Evolutionary conservation across 2,888 invertebrate genomes (phyloP).

Genomic region (Ichneumoninae sp.): DNA sequence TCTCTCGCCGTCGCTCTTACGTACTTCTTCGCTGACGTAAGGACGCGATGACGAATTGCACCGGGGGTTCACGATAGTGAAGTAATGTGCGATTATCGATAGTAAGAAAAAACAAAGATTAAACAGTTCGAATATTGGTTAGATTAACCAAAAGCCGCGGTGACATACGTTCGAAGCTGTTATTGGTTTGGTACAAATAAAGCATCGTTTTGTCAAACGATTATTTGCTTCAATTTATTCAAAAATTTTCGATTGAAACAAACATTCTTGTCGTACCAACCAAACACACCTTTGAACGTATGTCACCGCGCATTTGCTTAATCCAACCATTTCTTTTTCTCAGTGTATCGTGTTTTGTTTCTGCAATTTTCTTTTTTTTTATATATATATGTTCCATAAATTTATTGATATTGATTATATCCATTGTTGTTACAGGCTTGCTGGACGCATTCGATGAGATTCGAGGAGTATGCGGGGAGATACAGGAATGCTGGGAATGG

Average conservation of each 20-base stretch:
- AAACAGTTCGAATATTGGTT: not conserved
- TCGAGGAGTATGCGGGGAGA: not conserved
- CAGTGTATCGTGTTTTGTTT: too few relatives aligned
- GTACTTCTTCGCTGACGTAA: constrained; percentile 48
- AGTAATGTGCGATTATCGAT: not conserved
- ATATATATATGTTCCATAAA: not conserved
- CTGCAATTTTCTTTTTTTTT: too few relatives aligned
- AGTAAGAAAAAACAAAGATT: not conserved
- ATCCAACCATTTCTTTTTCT: too few relatives aligned
- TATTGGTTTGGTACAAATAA: too few relatives aligned
- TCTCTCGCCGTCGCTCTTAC: not conserved
- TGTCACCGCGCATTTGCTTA: too few relatives aligned
- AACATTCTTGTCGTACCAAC: too few relatives aligned
- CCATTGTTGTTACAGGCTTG: not conserved
- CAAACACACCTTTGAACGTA: too few relatives aligned
- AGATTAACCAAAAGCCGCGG: too few relatives aligned
- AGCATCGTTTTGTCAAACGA: too few relatives aligned
- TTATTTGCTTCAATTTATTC: too few relatives aligned
- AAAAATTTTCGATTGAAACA: too few relatives aligned
- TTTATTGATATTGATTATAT: not conserved
- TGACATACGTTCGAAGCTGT: too few relatives aligned
- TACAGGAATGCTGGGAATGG: not conserved
- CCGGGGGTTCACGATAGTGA: not conserved
- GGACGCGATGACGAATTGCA: constrained; percentile 39
- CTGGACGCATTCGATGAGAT: not conserved